Evolutionary conservation across 2,797 vertebrate species (phyloP).

Genomic region (Oryzias dopingdopingensis): DNA sequence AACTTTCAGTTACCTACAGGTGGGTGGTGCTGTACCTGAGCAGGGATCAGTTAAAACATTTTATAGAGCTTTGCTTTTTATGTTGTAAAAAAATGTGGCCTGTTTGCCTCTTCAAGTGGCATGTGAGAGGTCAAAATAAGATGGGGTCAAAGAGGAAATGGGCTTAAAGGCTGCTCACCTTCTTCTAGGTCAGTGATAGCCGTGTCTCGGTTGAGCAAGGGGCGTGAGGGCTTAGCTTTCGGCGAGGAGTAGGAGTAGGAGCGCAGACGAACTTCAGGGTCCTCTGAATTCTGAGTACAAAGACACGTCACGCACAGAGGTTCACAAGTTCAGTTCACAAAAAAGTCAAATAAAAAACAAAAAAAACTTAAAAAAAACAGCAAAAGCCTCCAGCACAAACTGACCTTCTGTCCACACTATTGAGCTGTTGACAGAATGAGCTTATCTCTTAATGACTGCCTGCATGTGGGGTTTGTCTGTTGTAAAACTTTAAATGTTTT

Average conservation of each 20-base stretch:
- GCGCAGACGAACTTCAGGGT: slow-evolving; percentile 85
- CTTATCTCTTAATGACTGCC: slow-evolving; percentile 12
- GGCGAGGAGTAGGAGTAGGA: slow-evolving; percentile 95
- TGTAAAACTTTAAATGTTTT: slow-evolving; percentile 1
- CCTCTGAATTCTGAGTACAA: slow-evolving; percentile 73
- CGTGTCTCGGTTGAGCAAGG: slow-evolving; percentile 77
- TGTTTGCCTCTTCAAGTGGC: slow-evolving; percentile 51
- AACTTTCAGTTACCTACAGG: slow-evolving; percentile 31
- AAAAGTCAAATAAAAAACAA: neutral
- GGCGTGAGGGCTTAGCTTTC: slow-evolving; percentile 82
- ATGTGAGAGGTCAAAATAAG: slow-evolving; percentile 21
- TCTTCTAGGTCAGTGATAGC: slow-evolving; percentile 71
- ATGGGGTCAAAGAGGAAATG: slow-evolving; percentile 27
- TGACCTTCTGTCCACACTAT: slow-evolving; percentile 19
- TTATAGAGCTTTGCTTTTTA: slow-evolving; percentile 24
- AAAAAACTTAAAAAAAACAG: neutral
- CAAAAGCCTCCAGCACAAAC: slow-evolving; percentile 8
- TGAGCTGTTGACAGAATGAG: slow-evolving; percentile 26
- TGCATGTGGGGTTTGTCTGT: slow-evolving; percentile 4
- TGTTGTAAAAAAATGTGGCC: slow-evolving; percentile 33
- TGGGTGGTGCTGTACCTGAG: slow-evolving; percentile 3
- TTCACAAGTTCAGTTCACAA: slow-evolving; percentile 12
- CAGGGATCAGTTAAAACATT: slow-evolving; percentile 14
- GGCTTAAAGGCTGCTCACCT: slow-evolving; percentile 68
- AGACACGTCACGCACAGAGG: slow-evolving; percentile 9